Conservation (phyloP, 2,113 vertebrate species). For the Caranx ignobilis region DNA sequence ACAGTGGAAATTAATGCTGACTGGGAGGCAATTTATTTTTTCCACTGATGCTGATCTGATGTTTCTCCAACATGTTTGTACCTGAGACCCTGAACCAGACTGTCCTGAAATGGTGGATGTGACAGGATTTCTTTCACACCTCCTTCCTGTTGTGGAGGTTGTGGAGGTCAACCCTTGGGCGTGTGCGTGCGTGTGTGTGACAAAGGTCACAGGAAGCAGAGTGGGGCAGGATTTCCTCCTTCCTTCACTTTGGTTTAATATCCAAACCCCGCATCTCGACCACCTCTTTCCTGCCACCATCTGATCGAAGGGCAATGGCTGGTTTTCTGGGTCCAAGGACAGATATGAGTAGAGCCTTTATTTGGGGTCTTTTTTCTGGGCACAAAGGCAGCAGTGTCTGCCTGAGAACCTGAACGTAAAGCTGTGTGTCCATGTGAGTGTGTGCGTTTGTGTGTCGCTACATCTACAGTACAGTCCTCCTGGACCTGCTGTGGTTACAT, state of each 20-base stretch:
- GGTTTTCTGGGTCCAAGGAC: constrained; percentile 58
- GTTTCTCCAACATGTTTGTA: constrained; percentile 10
- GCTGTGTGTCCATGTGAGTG: constrained; percentile 38
- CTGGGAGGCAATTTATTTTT: background rate
- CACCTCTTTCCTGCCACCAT: constrained; percentile 55
- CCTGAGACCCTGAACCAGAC: constrained; percentile 2
- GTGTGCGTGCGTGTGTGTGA: constrained; percentile 12
- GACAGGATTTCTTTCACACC: constrained; percentile 11
- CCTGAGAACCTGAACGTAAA: constrained; percentile 49
- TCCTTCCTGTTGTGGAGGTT: constrained; percentile 63
- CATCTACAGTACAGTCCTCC: constrained; percentile 40
- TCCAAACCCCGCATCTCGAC: constrained; percentile 32
- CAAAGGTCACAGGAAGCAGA: constrained; percentile 75
- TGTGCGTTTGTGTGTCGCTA: background rate
- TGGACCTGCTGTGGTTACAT: constrained; percentile 33
- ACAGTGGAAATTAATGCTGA: background rate
- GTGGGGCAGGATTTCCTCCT: constrained; percentile 76
- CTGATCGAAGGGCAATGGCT: constrained; percentile 54
- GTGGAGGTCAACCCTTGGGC: constrained; percentile 23
- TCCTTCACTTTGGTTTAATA: constrained; percentile 39
- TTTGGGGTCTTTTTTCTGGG: constrained; percentile 34
- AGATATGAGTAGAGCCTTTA: constrained; percentile 65
- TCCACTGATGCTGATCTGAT: background rate
- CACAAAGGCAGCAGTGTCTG: constrained; percentile 72
- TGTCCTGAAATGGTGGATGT: constrained; percentile 4